Base-by-base conservation (phyloP, 1,140 invertebrate species). In the Dinoponera quadriceps region DNA sequence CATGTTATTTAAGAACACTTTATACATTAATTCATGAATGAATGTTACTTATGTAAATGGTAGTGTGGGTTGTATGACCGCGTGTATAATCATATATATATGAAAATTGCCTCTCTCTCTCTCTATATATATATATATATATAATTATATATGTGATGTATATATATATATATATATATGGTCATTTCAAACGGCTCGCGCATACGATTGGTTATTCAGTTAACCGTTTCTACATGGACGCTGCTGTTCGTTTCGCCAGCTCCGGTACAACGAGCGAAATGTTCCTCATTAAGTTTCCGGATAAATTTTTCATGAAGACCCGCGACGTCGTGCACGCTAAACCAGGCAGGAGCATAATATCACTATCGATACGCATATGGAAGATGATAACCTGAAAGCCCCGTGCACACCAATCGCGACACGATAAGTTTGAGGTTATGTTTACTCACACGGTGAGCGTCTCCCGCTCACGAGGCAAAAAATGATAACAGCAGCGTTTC, bases 341-440 rank as follows among this genome's bases (percentile, higher is more conserved):
- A 44, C 16, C 25, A 69, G 38, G 55, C 69, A 51, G 29, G 69
- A 65, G 65, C 48, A 29, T 80, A 59, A 72, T 74, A 22, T 83
- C 11, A 13, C 63, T 72, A 62, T 78, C 66, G 22, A 84, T 84
- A 75, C n/a, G 62, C 16, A 33, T 33, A 22, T 71, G 73, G 49
- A 87, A 54, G 78, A 88, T 85, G 87, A 85, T 88, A 88, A 88
- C 83, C 72, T 88, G 78, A 85, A 68, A 38, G 57, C 66, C 20
- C 57, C 75, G 60, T 14, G 69, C 44, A 3, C 20, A 54, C 57
- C 77, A n/a, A 81, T 88, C 86, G 16, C n/a, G 16, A 9, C 38
- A 62, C 66, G 83, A 88, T 88, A 88, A 84, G 78, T 81, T 44
- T 87, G 48, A 88, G 91, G 91, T 92, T 92, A 91, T 91, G 84